Percentiles rank a stretch among this genome's conserved stretches.
Conservation (phyloP, 1,140 invertebrate species). For the Diabrotica virgifera region DNA sequence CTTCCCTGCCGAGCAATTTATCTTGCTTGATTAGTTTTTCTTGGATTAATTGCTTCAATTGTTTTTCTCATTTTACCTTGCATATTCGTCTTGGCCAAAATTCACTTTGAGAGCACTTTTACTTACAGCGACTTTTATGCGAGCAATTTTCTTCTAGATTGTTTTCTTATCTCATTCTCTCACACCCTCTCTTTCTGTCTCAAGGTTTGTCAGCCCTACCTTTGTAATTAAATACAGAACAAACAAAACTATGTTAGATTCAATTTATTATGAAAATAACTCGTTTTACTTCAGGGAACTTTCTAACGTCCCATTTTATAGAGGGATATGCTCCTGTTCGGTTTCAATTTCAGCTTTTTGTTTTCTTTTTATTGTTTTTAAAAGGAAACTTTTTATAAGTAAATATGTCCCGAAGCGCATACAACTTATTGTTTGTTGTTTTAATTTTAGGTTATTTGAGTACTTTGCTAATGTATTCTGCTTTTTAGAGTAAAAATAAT, state of each 20-base stretch:
- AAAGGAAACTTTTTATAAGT: too few species aligned
- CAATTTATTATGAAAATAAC: conserved; percentile 15
- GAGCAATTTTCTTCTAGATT: conserved; percentile 34
- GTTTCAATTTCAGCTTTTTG: too few species aligned
- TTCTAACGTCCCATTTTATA: background rate
- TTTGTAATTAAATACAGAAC: conserved; percentile 23
- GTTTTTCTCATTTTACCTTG: conserved; percentile 49
- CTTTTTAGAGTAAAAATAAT: background rate
- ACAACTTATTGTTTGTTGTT: too few species aligned
- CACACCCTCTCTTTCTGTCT: background rate
- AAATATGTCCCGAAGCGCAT: too few species aligned
- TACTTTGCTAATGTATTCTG: background rate
- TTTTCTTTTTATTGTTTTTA: too few species aligned
- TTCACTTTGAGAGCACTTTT: conserved; percentile 39
- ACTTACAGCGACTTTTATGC: conserved; percentile 33
- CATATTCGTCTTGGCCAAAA: conserved; percentile 45
- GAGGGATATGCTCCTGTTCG: background rate
- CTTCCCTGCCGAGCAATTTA: conserved; percentile 43
- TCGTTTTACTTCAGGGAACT: conserved; percentile 5
- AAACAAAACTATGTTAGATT: conserved; percentile 18
- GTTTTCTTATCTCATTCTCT: conserved; percentile 24
- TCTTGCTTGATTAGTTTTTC: conserved; percentile 51
- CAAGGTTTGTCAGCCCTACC: conserved; percentile 17
- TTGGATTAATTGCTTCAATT: conserved; percentile 51
- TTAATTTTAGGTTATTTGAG: too few species aligned